Evolutionary conservation across 2,888 invertebrate species (phyloP).

Genomic region (Diadromus collaris): DNA sequence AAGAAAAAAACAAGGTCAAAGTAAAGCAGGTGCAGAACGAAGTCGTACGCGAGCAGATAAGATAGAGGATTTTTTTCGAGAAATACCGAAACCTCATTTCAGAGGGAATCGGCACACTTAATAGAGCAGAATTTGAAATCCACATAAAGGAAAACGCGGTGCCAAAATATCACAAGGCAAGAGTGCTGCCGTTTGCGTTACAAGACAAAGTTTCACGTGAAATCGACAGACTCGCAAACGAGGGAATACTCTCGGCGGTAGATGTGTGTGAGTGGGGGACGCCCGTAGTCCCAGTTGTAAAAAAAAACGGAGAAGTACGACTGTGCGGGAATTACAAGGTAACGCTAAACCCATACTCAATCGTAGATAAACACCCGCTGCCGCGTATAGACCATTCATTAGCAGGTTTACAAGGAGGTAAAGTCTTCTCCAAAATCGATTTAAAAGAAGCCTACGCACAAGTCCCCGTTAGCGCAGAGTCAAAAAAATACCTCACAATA

Average conservation of each 20-base stretch:
- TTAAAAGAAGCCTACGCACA: slow-evolving; percentile 32
- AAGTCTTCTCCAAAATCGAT: slow-evolving; percentile 59
- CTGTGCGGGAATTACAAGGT: slow-evolving; percentile 69
- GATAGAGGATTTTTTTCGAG: slow-evolving; percentile 27
- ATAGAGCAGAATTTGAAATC: slow-evolving; percentile 37
- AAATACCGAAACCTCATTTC: neutral
- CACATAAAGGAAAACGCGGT: slow-evolving; percentile 49
- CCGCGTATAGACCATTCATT: slow-evolving; percentile 61
- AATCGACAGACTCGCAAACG: slow-evolving; percentile 41
- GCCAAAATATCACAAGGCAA: slow-evolving; percentile 60
- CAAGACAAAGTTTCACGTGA: slow-evolving; percentile 42
- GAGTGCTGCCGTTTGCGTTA: slow-evolving; percentile 41
- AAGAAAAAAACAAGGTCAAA: neutral
- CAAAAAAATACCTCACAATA: slow-evolving; percentile 41
- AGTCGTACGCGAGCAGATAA: neutral
- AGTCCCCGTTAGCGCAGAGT: slow-evolving; percentile 36
- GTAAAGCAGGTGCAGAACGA: neutral
- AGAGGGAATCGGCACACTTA: slow-evolving; percentile 41
- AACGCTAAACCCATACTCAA: slow-evolving; percentile 60
- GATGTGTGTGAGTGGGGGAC: slow-evolving; percentile 68
- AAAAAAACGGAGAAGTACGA: slow-evolving; percentile 64
- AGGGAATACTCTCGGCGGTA: slow-evolving; percentile 59
- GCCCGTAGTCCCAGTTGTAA: slow-evolving; percentile 68
- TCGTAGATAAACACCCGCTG: slow-evolving; percentile 57
- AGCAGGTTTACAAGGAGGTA: slow-evolving; percentile 60